Base-by-base conservation (phyloP, 2,888 invertebrate genomes). In the Elysia crispata region DNA sequence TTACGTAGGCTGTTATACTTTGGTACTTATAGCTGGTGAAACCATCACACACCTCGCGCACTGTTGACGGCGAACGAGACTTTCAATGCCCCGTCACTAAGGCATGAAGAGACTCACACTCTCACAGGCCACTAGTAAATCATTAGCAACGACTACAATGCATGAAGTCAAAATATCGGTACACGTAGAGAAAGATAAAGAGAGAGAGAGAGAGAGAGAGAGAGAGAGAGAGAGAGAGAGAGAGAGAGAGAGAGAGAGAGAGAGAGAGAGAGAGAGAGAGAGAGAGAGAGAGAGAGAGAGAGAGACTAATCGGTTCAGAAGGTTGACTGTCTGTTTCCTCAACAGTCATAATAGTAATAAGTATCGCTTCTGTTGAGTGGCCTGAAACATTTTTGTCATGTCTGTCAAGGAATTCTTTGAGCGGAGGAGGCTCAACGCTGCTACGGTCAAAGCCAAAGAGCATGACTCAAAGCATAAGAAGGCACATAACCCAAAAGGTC, bases 321-420 rank as follows among this genome's bases (percentile, higher is more conserved):
- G 3, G 41, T 41, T 6, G 41, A 41, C 3, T 6, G 11, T 3
- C 5, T 41, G 41, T 41, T 3, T 41, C 41, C 41, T 6, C 41
- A 41, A 41, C 41, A 41, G 11, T 6, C 41, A 11, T 41, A 41
- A 41, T 6, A 41, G 41, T 41, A 41, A 41, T 11, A 11, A 41
- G 3, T 41, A 6, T 11, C 41, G 41, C 41, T 41, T 25, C 13
- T 3, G 23, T 25, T 60, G 23, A 23, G 3, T 23, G 25, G 23
- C 41, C n/a, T 41, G 11, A 41, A 41, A 41, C 41, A 41, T 41
- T 41, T 11, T 41, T 41, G 41, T 41, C 41, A 6, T 11, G 41
- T 13, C 31, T 66, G 41, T 20, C 41, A 41, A 41, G 89, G 86
- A 88, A 81, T 87, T 86, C 77, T 88, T 88, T 84, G 88, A 88